These are phyloP conservation scores for Phanerotoma sp. DNA, from an alignment of 2,888 invertebrate species.

Conservation along the genomic window DNA sequence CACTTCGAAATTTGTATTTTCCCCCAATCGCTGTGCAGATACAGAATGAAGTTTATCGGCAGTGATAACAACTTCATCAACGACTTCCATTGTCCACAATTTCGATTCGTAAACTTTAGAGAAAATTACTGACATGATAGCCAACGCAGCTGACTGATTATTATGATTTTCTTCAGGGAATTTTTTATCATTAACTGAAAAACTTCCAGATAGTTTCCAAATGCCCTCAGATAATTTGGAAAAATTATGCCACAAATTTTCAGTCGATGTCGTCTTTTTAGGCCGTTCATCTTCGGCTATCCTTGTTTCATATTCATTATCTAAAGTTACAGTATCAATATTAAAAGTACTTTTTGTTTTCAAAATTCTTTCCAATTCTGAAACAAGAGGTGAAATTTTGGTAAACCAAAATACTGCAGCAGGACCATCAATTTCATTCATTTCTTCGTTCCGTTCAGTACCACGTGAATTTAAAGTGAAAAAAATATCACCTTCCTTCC, in stretches of 20 bases:
- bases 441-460: conserved; percentile 36
- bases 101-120: conserved; percentile 48
- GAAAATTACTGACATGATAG: conserved; percentile 46
- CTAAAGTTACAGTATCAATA: conserved; percentile 43
- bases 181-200: conserved; percentile 35
- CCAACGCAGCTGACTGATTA: conserved; percentile 44
- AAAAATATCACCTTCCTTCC: conserved; percentile 45
- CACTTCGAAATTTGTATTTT: conserved; percentile 31
- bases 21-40: conserved; percentile 40
- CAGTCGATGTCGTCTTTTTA: conserved; percentile 35
- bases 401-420: conserved; percentile 50
- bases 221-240: conserved; percentile 40
- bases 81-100: conserved; percentile 39
- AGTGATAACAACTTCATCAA: conserved; percentile 46
- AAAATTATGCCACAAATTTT: conserved; percentile 46
- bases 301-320: conserved; percentile 42
- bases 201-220: conserved; percentile 43
- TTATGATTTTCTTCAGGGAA: conserved; percentile 36
- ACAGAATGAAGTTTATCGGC: conserved; percentile 47
- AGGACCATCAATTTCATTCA: conserved; percentile 37
- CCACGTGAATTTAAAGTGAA: conserved; percentile 50
- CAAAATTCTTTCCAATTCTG: too few species aligned
- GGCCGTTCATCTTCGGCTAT: conserved; percentile 33
- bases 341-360: too few species aligned
- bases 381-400: conserved; percentile 35